phyloP scores from a whole-genome alignment of 2,113 vertebrate genomes.

The Bubalus kerabau region DNA sequence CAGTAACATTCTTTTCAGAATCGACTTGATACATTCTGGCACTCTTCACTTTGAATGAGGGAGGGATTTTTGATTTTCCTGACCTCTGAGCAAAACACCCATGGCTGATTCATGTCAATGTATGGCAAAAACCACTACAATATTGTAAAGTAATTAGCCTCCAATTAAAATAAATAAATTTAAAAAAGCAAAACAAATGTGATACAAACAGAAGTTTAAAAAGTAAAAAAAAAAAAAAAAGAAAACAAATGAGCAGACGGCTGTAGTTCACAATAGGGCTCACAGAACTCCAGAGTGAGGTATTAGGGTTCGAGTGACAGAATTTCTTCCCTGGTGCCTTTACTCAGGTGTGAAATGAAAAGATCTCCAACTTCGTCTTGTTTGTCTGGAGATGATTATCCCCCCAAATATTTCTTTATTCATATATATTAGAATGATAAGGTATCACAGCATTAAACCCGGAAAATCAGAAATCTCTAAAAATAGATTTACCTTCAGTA shows the following conservation, averaged over 20 bases:
- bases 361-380: background rate
- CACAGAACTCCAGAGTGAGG: too few relatives aligned
- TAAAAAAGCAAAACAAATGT: background rate
- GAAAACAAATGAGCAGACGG: background rate
- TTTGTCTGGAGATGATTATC: background rate
- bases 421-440: background rate
- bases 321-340: background rate
- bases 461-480: background rate
- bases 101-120: background rate
- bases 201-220: background rate
- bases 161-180: background rate
- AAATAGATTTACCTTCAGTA: background rate
- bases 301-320: background rate
- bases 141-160: background rate
- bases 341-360: background rate
- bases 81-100: background rate
- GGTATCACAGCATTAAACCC: background rate
- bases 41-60: background rate
- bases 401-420: background rate
- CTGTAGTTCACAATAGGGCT: fast-evolving
- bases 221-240: background rate
- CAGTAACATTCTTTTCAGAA: background rate
- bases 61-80: background rate
- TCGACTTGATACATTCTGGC: background rate
- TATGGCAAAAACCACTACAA: background rate